Percentiles rank a stretch among this genome's conserved stretches.
phyloP scores from a whole-genome alignment of 92 coral and sea anemone species.

The Epizoanthus rinbou region DNA sequence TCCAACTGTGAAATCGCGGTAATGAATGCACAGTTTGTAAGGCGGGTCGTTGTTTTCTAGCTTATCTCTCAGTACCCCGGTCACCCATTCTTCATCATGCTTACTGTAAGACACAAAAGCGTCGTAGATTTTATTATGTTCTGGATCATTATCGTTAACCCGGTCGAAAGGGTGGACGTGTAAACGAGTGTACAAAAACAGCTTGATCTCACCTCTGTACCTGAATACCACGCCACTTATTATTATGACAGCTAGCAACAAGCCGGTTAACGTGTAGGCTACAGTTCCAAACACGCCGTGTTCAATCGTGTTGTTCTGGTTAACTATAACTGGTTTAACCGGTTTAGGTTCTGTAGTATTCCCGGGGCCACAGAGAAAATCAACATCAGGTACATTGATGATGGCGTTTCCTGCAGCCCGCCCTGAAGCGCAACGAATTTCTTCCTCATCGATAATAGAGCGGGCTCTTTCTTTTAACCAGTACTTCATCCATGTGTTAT shows the following conservation, averaged over 20 bases:
- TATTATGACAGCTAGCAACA: slow-evolving; percentile 19
- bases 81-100: slow-evolving; percentile 72
- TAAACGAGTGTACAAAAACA: slow-evolving; percentile 71
- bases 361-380: slow-evolving; percentile 58
- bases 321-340: neutral
- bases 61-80: slow-evolving; percentile 49
- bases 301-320: neutral
- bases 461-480: slow-evolving; percentile 56
- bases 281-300: neutral
- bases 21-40: slow-evolving; percentile 78
- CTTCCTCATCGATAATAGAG: slow-evolving; percentile 47
- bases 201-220: slow-evolving; percentile 74
- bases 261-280: slow-evolving; percentile 22
- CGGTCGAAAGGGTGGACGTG: slow-evolving; percentile 88
- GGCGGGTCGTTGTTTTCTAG: slow-evolving; percentile 77
- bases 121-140: slow-evolving; percentile 68
- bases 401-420: slow-evolving; percentile 58
- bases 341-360: neutral
- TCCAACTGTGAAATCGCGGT: slow-evolving; percentile 83
- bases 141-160: slow-evolving; percentile 69
- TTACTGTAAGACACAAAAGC: slow-evolving; percentile 86
- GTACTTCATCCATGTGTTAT: slow-evolving; percentile 65
- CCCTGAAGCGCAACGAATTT: slow-evolving; percentile 70
- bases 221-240: slow-evolving; percentile 41
- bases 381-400: slow-evolving; percentile 41